These are phyloP conservation scores for Baccha elongata DNA, from an alignment of 2,888 invertebrate genomes.

Conservation along the genomic window DNA sequence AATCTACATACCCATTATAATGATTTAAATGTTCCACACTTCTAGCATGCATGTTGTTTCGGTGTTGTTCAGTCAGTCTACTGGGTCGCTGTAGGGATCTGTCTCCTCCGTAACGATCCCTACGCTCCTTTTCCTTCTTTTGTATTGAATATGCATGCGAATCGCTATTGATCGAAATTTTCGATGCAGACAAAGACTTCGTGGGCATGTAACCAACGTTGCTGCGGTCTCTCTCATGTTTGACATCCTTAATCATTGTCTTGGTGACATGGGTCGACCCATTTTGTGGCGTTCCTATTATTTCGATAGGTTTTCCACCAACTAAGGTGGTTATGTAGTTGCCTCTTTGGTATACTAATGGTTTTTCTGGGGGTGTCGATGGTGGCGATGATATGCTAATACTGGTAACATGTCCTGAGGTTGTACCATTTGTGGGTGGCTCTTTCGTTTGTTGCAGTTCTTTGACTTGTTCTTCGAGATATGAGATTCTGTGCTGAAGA, in stretches of 20 bases:
- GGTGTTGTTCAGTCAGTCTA: slow-evolving; percentile 72
- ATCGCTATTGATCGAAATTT: slow-evolving; percentile 82
- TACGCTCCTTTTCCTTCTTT: slow-evolving; percentile 79
- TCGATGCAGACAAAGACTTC: slow-evolving; percentile 81
- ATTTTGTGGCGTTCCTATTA: slow-evolving; percentile 77
- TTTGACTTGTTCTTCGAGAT: slow-evolving; percentile 93
- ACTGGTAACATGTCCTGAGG: slow-evolving; percentile 85
- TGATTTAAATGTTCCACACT: slow-evolving; percentile 82
- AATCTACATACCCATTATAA: slow-evolving; percentile 78
- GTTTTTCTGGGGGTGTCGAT: slow-evolving; percentile 83
- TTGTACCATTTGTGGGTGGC: slow-evolving; percentile 74
- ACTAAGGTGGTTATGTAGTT: slow-evolving; percentile 90
- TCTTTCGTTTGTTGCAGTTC: slow-evolving; percentile 83
- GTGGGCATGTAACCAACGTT: slow-evolving; percentile 76
- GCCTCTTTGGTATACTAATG: slow-evolving; percentile 90
- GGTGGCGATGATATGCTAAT: slow-evolving; percentile 88
- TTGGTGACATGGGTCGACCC: slow-evolving; percentile 79
- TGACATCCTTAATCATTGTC: slow-evolving; percentile 81
- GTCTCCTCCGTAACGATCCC: slow-evolving; percentile 70
- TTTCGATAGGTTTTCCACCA: slow-evolving; percentile 82
- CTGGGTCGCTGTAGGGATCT: slow-evolving; percentile 59
- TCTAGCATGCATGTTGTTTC: slow-evolving; percentile 78
- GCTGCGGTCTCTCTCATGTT: slow-evolving; percentile 76
- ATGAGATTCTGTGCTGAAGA: slow-evolving; percentile 93
- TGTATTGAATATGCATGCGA: slow-evolving; percentile 77